phyloP scores from a whole-genome alignment of 2,113 vertebrate species.

The Oceanodroma tethys region DNA sequence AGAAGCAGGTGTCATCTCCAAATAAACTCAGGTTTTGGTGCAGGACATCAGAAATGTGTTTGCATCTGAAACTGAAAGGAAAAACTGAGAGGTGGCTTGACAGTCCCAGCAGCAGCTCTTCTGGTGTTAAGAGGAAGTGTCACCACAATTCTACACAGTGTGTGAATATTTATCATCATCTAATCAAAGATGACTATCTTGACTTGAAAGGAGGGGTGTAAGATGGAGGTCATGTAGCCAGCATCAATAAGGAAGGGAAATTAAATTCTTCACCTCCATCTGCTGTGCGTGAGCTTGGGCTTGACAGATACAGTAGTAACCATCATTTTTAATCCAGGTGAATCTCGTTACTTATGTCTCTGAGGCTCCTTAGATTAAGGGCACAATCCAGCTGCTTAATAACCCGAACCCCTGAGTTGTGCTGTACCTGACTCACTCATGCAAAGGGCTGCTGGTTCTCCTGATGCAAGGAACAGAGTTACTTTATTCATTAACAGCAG shows the following conservation, averaged over 20 bases:
- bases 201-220: background rate
- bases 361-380: slow-evolving; percentile 27
- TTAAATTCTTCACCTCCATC: background rate
- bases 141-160: background rate
- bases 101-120: slow-evolving; percentile 11
- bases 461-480: background rate
- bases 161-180: background rate
- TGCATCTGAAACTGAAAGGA: background rate
- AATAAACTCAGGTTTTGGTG: background rate
- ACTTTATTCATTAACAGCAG: background rate
- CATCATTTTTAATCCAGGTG: slow-evolving; percentile 26
- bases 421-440: background rate
- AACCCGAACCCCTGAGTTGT: background rate
- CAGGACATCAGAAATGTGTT: background rate
- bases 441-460: background rate
- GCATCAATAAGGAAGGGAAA: slow-evolving; percentile 1
- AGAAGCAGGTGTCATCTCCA: slow-evolving; percentile 26
- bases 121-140: background rate
- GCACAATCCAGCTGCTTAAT: slow-evolving; percentile 28
- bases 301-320: background rate
- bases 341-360: slow-evolving; percentile 32
- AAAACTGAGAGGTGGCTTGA: background rate
- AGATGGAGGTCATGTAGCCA: background rate
- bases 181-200: background rate
- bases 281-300: background rate